Percentiles rank a stretch among this genome's conserved stretches.
phyloP scores from a whole-genome alignment of 2,113 vertebrate species.

The Osmerus mordax region DNA sequence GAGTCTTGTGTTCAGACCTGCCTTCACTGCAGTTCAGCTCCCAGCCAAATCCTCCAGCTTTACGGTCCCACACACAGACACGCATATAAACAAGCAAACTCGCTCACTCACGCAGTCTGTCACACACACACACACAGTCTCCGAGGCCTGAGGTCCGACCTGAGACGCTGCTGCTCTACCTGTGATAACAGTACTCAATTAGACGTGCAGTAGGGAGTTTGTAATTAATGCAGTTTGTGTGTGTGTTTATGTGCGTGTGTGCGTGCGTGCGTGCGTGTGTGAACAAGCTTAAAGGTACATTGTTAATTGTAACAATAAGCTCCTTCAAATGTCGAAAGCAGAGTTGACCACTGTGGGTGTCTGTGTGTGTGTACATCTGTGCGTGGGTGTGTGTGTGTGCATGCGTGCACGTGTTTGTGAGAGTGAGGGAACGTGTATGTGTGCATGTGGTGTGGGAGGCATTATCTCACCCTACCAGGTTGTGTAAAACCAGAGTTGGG shows the following conservation, averaged over 20 bases:
- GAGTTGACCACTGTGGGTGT: neutral
- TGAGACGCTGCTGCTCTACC: neutral
- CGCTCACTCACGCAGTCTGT: no score
- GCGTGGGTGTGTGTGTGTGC: neutral
- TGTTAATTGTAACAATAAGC: no score
- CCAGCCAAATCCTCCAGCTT: slow-evolving; percentile 42
- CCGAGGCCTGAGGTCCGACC: neutral
- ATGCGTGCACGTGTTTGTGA: neutral
- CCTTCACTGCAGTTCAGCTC: slow-evolving; percentile 49
- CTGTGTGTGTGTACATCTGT: neutral
- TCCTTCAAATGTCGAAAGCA: no score
- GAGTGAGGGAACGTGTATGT: neutral
- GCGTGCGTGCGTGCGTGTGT: neutral
- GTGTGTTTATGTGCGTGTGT: neutral
- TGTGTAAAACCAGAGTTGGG: slow-evolving; percentile 6
- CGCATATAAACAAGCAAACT: no score
- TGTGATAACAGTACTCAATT: neutral
- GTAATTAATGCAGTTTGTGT: neutral
- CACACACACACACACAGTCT: neutral
- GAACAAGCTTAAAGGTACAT: neutral
- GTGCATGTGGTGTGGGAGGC: neutral
- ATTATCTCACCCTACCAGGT: slow-evolving; percentile 28
- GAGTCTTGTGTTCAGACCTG: slow-evolving; percentile 42
- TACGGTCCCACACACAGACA: neutral
- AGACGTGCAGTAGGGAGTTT: neutral